Evolutionary conservation across 2,797 vertebrate species (phyloP).

Genomic region (Hipposideros larvatus): DNA sequence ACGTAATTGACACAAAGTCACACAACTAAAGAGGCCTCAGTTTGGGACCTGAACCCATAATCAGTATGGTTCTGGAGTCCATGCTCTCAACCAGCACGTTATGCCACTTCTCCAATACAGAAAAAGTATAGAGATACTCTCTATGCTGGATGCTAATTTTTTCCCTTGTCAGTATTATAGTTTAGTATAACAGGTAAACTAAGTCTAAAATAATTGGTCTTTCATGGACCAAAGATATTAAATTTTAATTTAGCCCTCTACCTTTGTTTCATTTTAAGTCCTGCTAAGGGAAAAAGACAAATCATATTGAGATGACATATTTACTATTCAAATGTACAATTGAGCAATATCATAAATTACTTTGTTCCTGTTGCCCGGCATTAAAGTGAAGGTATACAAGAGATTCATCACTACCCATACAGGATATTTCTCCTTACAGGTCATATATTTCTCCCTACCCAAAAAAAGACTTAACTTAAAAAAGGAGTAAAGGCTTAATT

Average conservation of each 20-base stretch:
- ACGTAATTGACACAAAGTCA: not conserved
- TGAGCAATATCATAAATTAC: slow-evolving; percentile 71
- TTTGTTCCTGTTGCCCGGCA: slow-evolving; percentile 19
- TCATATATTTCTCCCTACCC: not conserved
- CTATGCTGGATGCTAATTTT: not conserved
- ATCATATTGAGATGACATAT: slow-evolving; percentile 70
- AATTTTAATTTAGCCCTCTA: slow-evolving; percentile 69
- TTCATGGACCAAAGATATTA: slow-evolving; percentile 58
- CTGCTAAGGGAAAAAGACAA: slow-evolving; percentile 63
- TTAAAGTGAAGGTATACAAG: slow-evolving; percentile 56
- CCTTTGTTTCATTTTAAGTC: slow-evolving; percentile 66
- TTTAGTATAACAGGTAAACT: slow-evolving; percentile 66
- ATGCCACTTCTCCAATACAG: not conserved
- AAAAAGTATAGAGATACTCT: not conserved
- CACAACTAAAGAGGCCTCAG: not conserved
- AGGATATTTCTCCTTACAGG: slow-evolving; percentile 29
- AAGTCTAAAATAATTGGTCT: slow-evolving; percentile 72
- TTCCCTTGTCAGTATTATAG: slow-evolving; percentile 51
- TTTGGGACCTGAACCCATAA: not conserved
- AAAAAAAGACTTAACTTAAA: slow-evolving; percentile 2
- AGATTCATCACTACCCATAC: slow-evolving; percentile 46
- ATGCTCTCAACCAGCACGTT: not conserved
- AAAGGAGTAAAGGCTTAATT: not conserved
- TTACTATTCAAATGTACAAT: slow-evolving; percentile 79
- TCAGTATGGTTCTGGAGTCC: not conserved